phyloP scores from a whole-genome alignment of 2,797 vertebrate genomes.

The Tokudaia muenninki region DNA sequence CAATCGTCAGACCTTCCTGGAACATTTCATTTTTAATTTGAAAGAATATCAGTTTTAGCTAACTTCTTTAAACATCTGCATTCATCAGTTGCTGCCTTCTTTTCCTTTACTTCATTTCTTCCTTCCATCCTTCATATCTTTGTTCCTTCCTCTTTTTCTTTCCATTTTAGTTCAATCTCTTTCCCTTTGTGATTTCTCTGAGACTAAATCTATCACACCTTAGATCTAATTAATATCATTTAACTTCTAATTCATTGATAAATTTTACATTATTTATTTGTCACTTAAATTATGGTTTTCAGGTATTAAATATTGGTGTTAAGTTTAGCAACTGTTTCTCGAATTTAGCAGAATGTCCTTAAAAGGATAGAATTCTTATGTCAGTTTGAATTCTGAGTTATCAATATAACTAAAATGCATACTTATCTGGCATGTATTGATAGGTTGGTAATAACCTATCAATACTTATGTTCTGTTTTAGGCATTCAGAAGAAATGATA shows the following conservation, averaged over 20 bases:
- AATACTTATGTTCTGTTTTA: neutral
- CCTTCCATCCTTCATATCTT: neutral
- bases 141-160: neutral
- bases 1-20: neutral
- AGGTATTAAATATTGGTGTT: constrained; percentile 10
- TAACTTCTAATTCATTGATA: neutral
- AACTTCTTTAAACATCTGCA: neutral
- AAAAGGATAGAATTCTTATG: neutral
- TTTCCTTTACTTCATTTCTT: neutral
- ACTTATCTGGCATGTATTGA: neutral
- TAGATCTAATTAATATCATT: constrained; percentile 26
- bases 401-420: neutral
- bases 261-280: neutral
- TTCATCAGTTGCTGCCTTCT: neutral
- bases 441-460: neutral
- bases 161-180: neutral
- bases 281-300: neutral
- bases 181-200: neutral
- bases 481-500: neutral
- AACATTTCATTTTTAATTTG: neutral
- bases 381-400: constrained; percentile 20
- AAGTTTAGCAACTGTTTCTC: neutral
- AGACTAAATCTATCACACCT: neutral
- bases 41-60: neutral
- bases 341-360: neutral